These are phyloP conservation scores for Drosophila punjabiensis DNA, from an alignment of 1,140 invertebrate genomes.

Conservation along the genomic window DNA sequence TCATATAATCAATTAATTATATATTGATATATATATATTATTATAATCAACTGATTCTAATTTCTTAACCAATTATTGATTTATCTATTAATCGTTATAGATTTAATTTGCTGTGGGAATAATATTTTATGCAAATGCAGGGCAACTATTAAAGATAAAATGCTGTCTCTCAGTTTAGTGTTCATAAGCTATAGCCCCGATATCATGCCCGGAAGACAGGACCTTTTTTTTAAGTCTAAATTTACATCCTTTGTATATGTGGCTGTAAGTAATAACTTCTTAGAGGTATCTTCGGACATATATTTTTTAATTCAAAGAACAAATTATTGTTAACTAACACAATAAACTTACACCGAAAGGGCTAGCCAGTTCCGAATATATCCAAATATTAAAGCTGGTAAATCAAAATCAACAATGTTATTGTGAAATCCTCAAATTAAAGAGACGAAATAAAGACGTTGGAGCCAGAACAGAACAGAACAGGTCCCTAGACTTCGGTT, in stretches of 20 bases:
- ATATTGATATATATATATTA: not conserved
- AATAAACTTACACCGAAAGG: not conserved
- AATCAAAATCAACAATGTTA: conserved; percentile 17
- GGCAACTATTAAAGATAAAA: not conserved
- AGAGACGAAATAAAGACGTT: not conserved
- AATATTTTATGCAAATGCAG: not conserved
- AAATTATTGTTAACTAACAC: not conserved
- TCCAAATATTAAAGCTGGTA: not conserved
- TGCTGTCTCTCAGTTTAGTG: not conserved
- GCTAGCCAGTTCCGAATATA: conserved; percentile 12
- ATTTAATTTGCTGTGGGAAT: not conserved
- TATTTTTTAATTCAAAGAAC: no score
- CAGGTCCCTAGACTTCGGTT: conserved; percentile 30
- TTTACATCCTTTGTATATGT: no score
- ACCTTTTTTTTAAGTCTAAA: not conserved
- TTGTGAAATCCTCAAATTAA: conserved; percentile 7
- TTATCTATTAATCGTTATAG: not conserved
- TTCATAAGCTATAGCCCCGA: not conserved
- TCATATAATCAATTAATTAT: not conserved
- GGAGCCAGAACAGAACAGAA: conserved; percentile 22
- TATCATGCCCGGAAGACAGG: no score
- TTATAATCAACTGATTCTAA: not conserved
- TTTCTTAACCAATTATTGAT: not conserved
- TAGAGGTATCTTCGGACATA: not conserved
- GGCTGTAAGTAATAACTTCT: no score